These are phyloP conservation scores for Tylochromis polylepis DNA, from an alignment of 2,113 vertebrate genomes.

Conservation along the genomic window DNA sequence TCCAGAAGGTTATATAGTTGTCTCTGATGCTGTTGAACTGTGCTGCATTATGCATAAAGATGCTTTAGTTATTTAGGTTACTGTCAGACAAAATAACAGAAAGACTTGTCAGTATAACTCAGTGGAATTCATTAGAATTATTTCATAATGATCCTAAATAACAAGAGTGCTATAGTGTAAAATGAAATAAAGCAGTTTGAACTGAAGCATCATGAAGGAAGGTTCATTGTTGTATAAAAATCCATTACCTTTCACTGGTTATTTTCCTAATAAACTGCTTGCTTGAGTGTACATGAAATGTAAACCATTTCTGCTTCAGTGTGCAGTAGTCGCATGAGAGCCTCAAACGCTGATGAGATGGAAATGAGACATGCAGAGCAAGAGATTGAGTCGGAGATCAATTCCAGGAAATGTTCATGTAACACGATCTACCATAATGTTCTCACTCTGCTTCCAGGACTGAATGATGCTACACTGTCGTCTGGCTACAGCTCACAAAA, in stretches of 20 bases:
- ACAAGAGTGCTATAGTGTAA: fast-evolving
- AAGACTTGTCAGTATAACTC: background rate
- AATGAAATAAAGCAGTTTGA: background rate
- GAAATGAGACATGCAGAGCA: background rate
- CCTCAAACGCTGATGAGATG: background rate
- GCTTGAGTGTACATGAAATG: background rate
- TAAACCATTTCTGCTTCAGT: background rate
- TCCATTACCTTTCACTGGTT: background rate
- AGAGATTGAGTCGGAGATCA: slow-evolving; percentile 2
- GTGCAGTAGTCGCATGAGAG: background rate
- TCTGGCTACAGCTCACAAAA: background rate
- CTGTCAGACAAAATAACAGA: background rate
- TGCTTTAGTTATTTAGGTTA: background rate
- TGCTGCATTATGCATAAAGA: background rate
- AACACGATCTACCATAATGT: slow-evolving; percentile 11
- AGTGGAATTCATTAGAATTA: background rate
- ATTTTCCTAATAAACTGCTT: background rate
- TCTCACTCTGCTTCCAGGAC: background rate
- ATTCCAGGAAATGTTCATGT: slow-evolving; percentile 24
- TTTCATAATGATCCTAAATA: background rate
- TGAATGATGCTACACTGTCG: background rate
- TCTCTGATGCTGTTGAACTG: background rate
- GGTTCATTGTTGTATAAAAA: fast-evolving
- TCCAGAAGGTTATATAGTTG: background rate
- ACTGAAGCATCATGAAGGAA: background rate